Conservation (phyloP, 2,797 vertebrate genomes). For the Gephyroberyx darwinii region DNA sequence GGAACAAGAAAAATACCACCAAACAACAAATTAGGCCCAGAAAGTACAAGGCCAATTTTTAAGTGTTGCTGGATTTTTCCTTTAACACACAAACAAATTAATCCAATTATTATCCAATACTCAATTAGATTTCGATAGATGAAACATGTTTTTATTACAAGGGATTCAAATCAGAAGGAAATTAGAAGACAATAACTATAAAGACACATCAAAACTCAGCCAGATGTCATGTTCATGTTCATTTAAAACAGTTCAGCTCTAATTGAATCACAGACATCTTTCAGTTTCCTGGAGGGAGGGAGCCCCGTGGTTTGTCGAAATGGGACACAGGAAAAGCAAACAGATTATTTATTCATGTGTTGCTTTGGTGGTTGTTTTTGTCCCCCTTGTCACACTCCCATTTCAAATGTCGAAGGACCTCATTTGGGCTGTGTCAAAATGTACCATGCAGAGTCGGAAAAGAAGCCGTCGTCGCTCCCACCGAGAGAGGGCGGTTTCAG, state of each 20-base stretch:
- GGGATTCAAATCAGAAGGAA: conserved; percentile 41
- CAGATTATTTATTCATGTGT: conserved; percentile 76
- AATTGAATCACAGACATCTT: conserved; percentile 69
- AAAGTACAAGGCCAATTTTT: no score
- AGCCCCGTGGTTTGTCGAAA: conserved; percentile 65
- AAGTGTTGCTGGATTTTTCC: conserved; percentile 3
- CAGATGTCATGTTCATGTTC: conserved; percentile 59
- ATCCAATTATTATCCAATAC: conserved; percentile 22
- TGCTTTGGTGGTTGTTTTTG: conserved; percentile 69
- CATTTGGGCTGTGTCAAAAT: conserved; percentile 61
- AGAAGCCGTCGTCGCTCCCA: conserved; percentile 14
- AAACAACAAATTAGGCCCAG: no score
- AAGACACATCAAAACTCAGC: conserved; percentile 57
- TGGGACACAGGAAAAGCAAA: conserved; percentile 71
- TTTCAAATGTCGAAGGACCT: conserved; percentile 71
- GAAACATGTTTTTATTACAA: neutral
- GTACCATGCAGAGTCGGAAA: conserved; percentile 28
- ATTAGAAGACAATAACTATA: conserved; percentile 56
- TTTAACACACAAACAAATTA: conserved; percentile 5
- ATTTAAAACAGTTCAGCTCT: conserved; percentile 59
- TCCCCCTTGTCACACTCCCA: conserved; percentile 70
- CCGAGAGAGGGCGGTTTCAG: conserved; percentile 35
- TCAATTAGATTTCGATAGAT: conserved; percentile 42
- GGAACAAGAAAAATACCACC: no score
- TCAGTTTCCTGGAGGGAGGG: conserved; percentile 45